Percentiles rank a stretch among this genome's conserved stretches.
These are phyloP conservation scores for Meganola albula DNA, from an alignment of 2,888 invertebrate genomes.

Conservation along the genomic window DNA sequence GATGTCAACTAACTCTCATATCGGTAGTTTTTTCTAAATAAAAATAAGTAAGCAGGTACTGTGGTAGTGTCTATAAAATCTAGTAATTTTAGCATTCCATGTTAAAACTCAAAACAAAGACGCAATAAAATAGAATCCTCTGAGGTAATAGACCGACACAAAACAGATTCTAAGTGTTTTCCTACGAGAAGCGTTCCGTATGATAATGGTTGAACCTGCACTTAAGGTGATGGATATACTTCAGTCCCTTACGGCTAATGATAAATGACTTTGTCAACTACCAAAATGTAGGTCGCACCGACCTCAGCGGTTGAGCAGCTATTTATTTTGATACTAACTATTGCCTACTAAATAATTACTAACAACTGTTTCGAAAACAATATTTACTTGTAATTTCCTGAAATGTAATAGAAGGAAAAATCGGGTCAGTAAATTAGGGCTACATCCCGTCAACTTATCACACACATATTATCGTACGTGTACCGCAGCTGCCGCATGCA, in stretches of 20 bases:
- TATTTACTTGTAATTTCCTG: no score
- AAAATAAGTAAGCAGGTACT: no score
- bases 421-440: no score
- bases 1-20: no score
- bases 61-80: no score
- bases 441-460: no score
- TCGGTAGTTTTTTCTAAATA: no score
- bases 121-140: not conserved
- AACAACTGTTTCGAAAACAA: no score
- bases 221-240: slow-evolving; percentile 55
- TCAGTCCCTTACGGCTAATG: slow-evolving; percentile 34
- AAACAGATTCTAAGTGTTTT: not conserved
- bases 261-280: slow-evolving; percentile 43
- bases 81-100: no score
- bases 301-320: slow-evolving; percentile 18
- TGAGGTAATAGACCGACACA: not conserved
- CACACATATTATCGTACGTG: not conserved
- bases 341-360: not conserved
- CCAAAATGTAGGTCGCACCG: slow-evolving; percentile 23
- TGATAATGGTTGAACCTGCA: slow-evolving; percentile 45
- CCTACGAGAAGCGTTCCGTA: slow-evolving; percentile 44
- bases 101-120: no score
- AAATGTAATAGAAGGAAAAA: no score
- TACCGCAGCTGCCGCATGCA: not conserved
- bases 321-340: slow-evolving; percentile 28